These are phyloP conservation scores for Vulpes ferrilata DNA, from an alignment of 2,113 vertebrate species.

Conservation along the genomic window DNA sequence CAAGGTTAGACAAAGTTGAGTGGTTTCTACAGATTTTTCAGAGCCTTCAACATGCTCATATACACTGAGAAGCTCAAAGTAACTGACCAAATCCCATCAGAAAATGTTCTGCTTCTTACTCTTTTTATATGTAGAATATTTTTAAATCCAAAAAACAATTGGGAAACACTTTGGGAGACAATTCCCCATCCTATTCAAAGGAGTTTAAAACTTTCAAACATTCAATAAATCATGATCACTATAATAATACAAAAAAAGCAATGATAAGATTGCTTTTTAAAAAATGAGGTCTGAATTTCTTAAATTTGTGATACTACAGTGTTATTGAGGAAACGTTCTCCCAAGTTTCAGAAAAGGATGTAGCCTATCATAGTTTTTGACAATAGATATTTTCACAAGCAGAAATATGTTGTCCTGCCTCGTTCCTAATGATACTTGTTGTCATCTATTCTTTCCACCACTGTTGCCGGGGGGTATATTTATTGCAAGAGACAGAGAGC, in stretches of 20 bases:
- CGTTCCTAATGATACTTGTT: neutral
- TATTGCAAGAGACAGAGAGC: neutral
- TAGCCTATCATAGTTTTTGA: neutral
- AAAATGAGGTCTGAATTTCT: neutral
- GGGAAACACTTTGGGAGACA: neutral
- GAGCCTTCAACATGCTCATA: neutral
- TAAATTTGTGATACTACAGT: neutral
- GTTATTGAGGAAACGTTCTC: neutral
- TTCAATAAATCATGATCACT: neutral
- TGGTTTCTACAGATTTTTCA: neutral
- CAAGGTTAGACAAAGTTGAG: neutral
- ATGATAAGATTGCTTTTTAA: slow-evolving; percentile 44
- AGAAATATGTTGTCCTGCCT: slow-evolving; percentile 15
- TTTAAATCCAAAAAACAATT: neutral
- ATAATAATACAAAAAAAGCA: slow-evolving; percentile 35
- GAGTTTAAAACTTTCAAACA: slow-evolving; percentile 8
- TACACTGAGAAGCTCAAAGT: neutral
- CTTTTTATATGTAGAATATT: neutral
- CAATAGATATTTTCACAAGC: neutral
- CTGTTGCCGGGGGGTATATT: neutral
- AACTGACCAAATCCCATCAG: neutral
- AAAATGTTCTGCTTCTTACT: neutral
- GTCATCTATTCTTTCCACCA: neutral
- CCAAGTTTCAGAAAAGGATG: neutral
- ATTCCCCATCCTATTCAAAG: neutral